Base-by-base conservation (phyloP, 2,888 invertebrate species). In the Crossocerus cetratus region DNA sequence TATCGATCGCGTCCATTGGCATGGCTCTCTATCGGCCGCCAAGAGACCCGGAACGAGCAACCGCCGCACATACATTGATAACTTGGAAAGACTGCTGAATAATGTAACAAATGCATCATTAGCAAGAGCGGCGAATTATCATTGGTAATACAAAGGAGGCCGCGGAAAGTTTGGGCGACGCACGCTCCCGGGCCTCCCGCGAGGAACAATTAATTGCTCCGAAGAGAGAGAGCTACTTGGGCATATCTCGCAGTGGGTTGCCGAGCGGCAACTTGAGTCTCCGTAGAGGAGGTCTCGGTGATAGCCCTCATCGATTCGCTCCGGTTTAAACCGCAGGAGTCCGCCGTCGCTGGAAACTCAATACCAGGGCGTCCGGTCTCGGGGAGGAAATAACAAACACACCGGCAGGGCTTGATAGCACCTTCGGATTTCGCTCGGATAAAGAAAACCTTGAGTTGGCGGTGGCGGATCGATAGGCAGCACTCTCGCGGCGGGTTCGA, bases 261-360 rank as follows among this genome's bases (percentile, higher is more conserved):
- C 32, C 32, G 11, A 16, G 13, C 0, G 45, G 49, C 0, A 14
- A 49, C 4, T 49, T 49, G 8, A 2, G 3, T 49, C 49, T 49
- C 2, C 14, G 8, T 49, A 49, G 16, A n/a, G 14, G 4, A 4
- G 49, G 13, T 16, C 16, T 13, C 14, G 13, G 49, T 49, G 16
- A 49, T 49, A 49, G n/a, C 13, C 43, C 5, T 13, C 43, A 43
- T 43, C 43, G 43, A 13, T 49, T 49, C 16, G n/a, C 22, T 8
- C 18, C 11, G 59, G 16, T 21, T 69, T n/a, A 58, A 65, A 44
- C 49, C 54, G n/a, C n/a, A 49, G n/a, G n/a, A 11, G 11, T 32
- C 22, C 58, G n/a, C 8, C 60, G 49, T 63, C 18, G 23, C 13
- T 18, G 18, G 65, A 60, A 63, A 61, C 22, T 55, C 69, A 16